Evolutionary conservation across 2,113 vertebrate species (phyloP).

Genomic region (Elanoides forficatus): DNA sequence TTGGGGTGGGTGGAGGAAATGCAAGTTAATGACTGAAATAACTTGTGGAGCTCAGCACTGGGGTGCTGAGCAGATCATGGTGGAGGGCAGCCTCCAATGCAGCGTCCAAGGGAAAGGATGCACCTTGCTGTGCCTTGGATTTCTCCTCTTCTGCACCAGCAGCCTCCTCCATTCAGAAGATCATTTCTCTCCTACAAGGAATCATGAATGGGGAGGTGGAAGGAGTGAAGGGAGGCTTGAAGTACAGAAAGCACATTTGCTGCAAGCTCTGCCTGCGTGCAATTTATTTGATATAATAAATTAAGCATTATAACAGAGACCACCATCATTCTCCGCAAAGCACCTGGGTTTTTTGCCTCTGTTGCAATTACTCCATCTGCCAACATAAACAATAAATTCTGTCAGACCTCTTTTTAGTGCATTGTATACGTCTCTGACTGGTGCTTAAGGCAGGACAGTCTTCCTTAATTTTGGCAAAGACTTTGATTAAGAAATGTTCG

Average conservation of each 20-base stretch:
- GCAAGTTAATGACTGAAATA: background rate
- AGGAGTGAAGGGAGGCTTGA: background rate
- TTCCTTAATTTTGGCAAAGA: background rate
- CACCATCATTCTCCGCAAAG: background rate
- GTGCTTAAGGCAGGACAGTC: background rate
- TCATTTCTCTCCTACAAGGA: background rate
- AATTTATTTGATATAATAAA: constrained; percentile 2
- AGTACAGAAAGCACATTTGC: background rate
- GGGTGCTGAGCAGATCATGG: background rate
- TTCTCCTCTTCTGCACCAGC: background rate
- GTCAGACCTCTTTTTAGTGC: background rate
- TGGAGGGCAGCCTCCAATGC: background rate
- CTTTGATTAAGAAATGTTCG: background rate
- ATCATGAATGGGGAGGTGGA: background rate
- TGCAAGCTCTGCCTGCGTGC: background rate
- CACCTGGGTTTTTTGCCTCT: background rate
- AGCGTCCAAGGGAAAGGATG: background rate
- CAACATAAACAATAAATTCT: constrained; percentile 19
- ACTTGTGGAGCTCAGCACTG: background rate
- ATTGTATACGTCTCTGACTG: background rate
- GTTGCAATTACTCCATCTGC: constrained; percentile 18
- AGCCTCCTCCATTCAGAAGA: background rate
- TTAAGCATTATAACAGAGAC: background rate
- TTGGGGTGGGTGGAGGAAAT: background rate
- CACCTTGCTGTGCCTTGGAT: background rate